Conservation (phyloP, 2,113 vertebrate genomes). For the Prunella fulvescens region DNA sequence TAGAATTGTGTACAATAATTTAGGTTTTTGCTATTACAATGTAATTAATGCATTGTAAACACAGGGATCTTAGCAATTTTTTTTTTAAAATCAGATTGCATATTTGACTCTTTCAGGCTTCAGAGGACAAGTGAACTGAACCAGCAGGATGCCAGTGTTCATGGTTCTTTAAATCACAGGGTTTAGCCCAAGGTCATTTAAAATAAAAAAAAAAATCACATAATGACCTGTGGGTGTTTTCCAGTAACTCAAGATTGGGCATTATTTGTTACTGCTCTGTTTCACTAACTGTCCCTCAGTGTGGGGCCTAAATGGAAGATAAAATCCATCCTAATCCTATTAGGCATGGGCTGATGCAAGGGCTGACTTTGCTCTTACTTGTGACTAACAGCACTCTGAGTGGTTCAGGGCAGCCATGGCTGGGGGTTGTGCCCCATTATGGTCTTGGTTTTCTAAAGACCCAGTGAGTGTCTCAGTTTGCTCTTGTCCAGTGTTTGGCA, state of each 20-base stretch:
- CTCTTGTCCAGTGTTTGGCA: not conserved
- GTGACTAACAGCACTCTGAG: rapidly evolving
- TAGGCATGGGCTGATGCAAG: not conserved
- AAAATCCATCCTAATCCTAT: conserved; percentile 27
- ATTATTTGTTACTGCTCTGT: not conserved
- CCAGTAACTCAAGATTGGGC: not conserved
- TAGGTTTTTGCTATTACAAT: rapidly evolving
- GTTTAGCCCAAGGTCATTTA: not conserved
- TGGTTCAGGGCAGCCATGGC: not conserved
- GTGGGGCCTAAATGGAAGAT: conserved; percentile 46
- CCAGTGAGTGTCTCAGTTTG: rapidly evolving
- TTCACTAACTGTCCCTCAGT: not conserved
- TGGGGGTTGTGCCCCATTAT: not conserved
- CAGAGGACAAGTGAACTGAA: not conserved
- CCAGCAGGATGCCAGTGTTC: not conserved
- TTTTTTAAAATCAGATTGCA: not conserved
- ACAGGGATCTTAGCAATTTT: not conserved
- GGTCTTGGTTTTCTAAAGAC: not conserved
- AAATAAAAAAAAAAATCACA: not conserved
- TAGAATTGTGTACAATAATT: not conserved
- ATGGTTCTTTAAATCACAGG: not conserved
- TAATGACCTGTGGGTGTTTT: not conserved
- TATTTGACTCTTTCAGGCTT: not conserved
- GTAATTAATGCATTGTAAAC: not conserved
- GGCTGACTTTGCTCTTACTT: not conserved